Conservation (phyloP, 2,888 invertebrate genomes). For the Neoaliturus tenellus region DNA sequence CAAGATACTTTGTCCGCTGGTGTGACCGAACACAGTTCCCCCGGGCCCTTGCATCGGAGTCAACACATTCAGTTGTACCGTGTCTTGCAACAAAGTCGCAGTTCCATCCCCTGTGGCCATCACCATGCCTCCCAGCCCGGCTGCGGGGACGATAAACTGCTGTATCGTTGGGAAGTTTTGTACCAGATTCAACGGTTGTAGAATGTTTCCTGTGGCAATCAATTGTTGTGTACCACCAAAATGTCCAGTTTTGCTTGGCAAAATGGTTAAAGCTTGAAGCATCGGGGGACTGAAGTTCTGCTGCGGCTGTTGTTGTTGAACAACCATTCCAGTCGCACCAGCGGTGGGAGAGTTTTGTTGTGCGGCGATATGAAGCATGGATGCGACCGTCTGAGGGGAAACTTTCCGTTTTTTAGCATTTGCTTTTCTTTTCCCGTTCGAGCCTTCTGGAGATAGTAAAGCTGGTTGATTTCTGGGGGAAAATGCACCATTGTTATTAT, state of each 20-base stretch:
- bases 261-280: slow-evolving; percentile 85
- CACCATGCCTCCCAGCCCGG: slow-evolving; percentile 88
- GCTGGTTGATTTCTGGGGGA: slow-evolving; percentile 64
- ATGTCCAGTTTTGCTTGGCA: slow-evolving; percentile 79
- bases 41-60: slow-evolving; percentile 79
- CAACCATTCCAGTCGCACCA: slow-evolving; percentile 63
- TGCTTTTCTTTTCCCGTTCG: slow-evolving; percentile 74
- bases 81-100: slow-evolving; percentile 84
- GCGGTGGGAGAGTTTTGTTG: slow-evolving; percentile 62
- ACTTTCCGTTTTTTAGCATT: slow-evolving; percentile 84
- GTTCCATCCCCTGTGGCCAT: slow-evolving; percentile 86
- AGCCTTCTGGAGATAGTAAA: slow-evolving; percentile 80
- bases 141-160: slow-evolving; percentile 89
- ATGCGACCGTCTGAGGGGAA: slow-evolving; percentile 81
- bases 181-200: slow-evolving; percentile 89
- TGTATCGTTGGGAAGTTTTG: slow-evolving; percentile 88
- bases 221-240: slow-evolving; percentile 80
- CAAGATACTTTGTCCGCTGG: slow-evolving; percentile 79
- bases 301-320: slow-evolving; percentile 66
- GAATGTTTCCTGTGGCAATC: slow-evolving; percentile 75
- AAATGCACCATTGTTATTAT: slow-evolving; percentile 64
- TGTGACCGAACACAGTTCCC: slow-evolving; percentile 77
- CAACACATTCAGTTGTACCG: slow-evolving; percentile 79
- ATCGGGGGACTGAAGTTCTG: slow-evolving; percentile 75
- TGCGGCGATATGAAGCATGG: slow-evolving; percentile 70